Base-by-base conservation (phyloP, 2,797 vertebrate species). In the Neosilurus mollespiculum region DNA sequence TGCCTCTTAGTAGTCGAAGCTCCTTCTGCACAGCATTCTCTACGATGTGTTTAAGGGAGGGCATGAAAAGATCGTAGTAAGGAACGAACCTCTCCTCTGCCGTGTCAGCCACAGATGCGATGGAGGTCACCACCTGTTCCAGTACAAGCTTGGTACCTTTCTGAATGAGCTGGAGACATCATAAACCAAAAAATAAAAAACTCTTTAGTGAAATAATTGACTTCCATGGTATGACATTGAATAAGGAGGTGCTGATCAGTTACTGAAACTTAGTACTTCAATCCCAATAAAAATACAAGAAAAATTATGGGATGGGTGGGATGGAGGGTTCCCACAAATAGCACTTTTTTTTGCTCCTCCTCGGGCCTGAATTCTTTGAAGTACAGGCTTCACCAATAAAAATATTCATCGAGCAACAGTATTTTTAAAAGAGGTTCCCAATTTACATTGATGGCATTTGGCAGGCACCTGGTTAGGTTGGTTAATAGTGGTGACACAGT, bases 81-180 rank as follows among this genome's bases (percentile, higher is more conserved):
- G 98, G 98, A 90, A 99, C 98, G 88, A 99, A 99, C 87, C 97
- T 98, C 90, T 99, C 98, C 92, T 99, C 98, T 0, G 97, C 98
- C 0, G 98, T 99, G 93, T 99, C 98, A 0, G 98, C 98, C 90
- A 99, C 98, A 0, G 98, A 99, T 1, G 98, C 98, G 81, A 99
- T 99, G 86, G 98, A 99, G 0, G 98, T 99, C 93, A 99, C 98
- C 87, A 99, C 98, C 93, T 99, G 98, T 92, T 99, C 98, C 94
- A 99, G 92, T 71, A 99, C 98, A 89, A 99, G 94, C 81, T 99
- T 99, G 86, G 97, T 99, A 82, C 98, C 98, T 91, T 99, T 99
- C 92, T 98, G 97, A 91, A 99, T 97, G 89, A 99, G 89, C 98
- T 99, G 78, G 10, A 53, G 12, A 76, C 1, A 22, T 43, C 30